Evolutionary conservation across 2,113 vertebrate genomes (phyloP).

Genomic region (Nannospalax galili): DNA sequence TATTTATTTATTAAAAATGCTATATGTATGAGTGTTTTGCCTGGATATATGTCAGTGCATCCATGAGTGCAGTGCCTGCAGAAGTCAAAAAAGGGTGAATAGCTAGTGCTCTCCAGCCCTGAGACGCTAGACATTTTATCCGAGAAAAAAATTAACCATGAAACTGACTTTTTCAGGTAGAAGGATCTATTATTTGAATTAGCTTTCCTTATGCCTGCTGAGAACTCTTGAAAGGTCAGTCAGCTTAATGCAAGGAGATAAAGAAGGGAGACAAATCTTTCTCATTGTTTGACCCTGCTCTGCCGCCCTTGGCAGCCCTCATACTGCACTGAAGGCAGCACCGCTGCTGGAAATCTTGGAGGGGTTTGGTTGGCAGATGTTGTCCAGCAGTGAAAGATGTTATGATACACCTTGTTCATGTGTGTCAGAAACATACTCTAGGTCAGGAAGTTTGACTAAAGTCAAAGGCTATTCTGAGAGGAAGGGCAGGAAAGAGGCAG

Average conservation of each 20-base stretch:
- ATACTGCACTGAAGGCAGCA: background rate
- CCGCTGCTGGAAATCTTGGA: background rate
- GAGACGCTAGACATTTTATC: background rate
- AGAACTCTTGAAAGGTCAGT: background rate
- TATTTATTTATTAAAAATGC: no score
- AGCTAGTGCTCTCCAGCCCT: no score
- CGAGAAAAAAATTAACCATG: constrained; percentile 8
- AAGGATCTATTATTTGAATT: constrained; percentile 1
- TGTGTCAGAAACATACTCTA: background rate
- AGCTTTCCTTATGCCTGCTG: background rate
- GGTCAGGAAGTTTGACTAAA: background rate
- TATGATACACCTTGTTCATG: background rate
- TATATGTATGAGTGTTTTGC: no score
- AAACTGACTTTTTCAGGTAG: constrained; percentile 24
- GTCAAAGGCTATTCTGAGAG: background rate
- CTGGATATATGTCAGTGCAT: no score
- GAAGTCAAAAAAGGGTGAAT: no score
- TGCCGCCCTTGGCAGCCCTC: background rate
- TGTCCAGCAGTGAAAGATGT: background rate
- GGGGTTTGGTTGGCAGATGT: background rate
- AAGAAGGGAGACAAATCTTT: background rate
- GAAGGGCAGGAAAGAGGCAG: background rate
- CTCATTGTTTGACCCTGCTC: background rate
- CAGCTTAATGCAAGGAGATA: background rate
- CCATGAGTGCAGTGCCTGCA: no score